Conservation (phyloP, 2,888 invertebrate genomes). For the Tiliacea citrago region DNA sequence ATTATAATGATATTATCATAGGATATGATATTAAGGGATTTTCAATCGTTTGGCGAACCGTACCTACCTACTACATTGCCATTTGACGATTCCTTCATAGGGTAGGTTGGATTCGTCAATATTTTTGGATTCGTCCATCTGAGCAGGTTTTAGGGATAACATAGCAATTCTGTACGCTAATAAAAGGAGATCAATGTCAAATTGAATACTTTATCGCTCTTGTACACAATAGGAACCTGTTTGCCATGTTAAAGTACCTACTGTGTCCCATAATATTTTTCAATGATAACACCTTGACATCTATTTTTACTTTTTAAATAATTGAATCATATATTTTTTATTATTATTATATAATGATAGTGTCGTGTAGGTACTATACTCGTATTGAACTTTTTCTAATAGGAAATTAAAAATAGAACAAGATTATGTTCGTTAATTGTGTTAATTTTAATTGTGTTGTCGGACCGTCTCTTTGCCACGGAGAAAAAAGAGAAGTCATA, state of each 20-base stretch:
- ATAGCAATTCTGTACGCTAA: not conserved
- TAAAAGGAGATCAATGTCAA: constrained; percentile 2
- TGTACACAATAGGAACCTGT: constrained; percentile 26
- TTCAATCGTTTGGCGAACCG: not conserved
- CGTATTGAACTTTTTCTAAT: not conserved
- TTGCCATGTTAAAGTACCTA: constrained; percentile 26
- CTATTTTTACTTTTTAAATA: not conserved
- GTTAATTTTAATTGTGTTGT: not conserved
- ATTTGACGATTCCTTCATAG: not conserved
- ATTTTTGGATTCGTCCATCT: no score
- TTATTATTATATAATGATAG: no score
- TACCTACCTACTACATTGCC: no score
- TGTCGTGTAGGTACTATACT: no score
- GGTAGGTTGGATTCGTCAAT: not conserved
- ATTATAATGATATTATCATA: no score
- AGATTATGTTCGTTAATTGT: not conserved
- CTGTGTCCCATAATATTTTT: constrained; percentile 24
- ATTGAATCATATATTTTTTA: no score
- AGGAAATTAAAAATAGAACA: not conserved
- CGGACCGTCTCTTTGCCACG: not conserved
- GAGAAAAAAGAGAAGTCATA: not conserved
- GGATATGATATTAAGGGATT: not conserved
- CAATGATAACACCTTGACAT: constrained; percentile 36
- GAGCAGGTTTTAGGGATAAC: not conserved
- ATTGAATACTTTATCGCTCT: constrained; percentile 16